Conservation (phyloP, 2,888 invertebrate species). For the Crossocerus cetratus region DNA sequence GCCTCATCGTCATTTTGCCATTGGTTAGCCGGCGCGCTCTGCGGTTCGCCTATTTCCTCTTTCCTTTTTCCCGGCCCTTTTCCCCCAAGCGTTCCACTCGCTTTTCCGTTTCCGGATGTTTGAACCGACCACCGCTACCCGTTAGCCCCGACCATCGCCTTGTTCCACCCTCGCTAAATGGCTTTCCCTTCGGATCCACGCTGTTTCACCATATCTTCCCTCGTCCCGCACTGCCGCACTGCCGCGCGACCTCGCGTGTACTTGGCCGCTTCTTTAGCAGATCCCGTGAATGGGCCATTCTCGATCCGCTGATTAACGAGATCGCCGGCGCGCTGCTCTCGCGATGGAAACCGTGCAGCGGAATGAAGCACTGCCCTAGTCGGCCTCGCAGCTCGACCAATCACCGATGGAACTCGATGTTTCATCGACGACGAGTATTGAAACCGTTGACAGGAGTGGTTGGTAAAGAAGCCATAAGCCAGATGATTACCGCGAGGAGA, state of each 20-base stretch:
- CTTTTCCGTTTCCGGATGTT: conserved; percentile 30
- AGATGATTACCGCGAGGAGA: too few relatives aligned
- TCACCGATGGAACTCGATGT: neutral
- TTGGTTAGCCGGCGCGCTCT: neutral
- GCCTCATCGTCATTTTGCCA: conserved; percentile 12
- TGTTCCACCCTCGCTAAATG: conserved; percentile 36
- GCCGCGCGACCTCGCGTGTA: neutral
- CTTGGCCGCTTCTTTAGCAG: neutral
- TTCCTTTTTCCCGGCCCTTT: conserved; percentile 8
- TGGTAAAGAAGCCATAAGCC: too few relatives aligned
- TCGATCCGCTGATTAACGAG: conserved; percentile 1
- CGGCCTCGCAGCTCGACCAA: too few relatives aligned
- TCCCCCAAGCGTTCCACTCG: conserved; percentile 21
- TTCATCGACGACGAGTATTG: too few relatives aligned
- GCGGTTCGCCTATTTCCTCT: conserved; percentile 1
- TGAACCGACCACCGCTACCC: conserved; percentile 31
- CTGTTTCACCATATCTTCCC: neutral
- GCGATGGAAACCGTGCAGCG: neutral
- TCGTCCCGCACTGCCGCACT: too few relatives aligned
- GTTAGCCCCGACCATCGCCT: conserved; percentile 14
- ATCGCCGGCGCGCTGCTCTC: neutral
- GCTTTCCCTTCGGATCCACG: conserved; percentile 17
- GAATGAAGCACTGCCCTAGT: neutral
- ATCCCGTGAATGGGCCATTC: neutral
- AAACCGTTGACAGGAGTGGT: too few relatives aligned